These are phyloP conservation scores for Hypanus sabinus DNA, from an alignment of 2,113 vertebrate genomes.

Conservation along the genomic window DNA sequence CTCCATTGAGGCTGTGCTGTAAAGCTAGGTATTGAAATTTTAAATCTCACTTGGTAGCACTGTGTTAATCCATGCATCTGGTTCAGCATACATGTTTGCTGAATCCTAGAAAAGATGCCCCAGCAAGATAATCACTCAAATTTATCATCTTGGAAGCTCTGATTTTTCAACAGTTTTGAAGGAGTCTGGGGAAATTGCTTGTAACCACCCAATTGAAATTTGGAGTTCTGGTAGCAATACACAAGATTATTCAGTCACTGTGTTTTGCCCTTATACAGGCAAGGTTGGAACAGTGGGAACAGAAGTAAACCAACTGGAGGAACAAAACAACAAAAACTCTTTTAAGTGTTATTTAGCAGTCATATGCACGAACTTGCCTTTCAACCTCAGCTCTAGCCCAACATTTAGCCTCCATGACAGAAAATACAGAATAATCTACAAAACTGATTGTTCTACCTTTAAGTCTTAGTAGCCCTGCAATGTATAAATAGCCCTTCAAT, in stretches of 20 bases:
- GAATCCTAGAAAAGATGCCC: not conserved
- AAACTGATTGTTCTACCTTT: not conserved
- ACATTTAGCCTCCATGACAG: not conserved
- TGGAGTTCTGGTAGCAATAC: not conserved
- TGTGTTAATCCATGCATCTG: not conserved
- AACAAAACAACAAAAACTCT: not conserved
- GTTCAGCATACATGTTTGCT: not conserved
- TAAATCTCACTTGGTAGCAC: not conserved
- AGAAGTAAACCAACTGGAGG: not conserved
- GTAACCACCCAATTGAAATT: not conserved
- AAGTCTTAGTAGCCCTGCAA: conserved; percentile 22
- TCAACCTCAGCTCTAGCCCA: not conserved
- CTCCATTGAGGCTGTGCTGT: too few species aligned
- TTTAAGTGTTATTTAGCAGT: not conserved
- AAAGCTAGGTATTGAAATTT: not conserved
- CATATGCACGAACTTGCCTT: not conserved
- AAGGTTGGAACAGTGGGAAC: not conserved
- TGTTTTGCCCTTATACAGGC: not conserved
- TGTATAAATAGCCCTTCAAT: conserved; percentile 28
- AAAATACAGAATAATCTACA: not conserved
- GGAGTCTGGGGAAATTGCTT: not conserved
- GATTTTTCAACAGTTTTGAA: not conserved
- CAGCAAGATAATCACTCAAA: not conserved
- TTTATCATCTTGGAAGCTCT: not conserved
- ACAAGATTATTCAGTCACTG: not conserved